Conservation (phyloP, 2,113 vertebrate genomes). For the Psittacula cyanocephala region DNA sequence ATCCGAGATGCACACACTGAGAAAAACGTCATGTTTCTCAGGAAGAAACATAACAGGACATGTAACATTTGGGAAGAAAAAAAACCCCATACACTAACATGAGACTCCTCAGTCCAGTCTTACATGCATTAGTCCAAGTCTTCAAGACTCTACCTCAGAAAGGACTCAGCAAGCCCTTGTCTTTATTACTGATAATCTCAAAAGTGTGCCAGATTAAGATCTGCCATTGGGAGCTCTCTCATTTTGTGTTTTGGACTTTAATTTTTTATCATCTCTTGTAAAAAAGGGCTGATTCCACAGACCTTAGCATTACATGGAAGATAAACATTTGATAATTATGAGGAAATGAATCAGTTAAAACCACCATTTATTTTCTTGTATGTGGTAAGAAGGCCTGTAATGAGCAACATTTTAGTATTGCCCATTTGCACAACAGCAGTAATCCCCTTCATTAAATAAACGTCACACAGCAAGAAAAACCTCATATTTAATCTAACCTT, state of each 20-base stretch:
- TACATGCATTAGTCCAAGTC: no score
- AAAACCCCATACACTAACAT: accelerated
- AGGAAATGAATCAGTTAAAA: not conserved
- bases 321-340: not conserved
- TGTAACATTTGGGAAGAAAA: constrained; percentile 65
- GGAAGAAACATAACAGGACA: constrained; percentile 79
- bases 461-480: not conserved
- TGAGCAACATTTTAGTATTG: accelerated
- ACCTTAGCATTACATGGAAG: not conserved
- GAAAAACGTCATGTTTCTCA: constrained; percentile 76
- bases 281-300: not conserved
- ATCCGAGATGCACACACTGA: constrained; percentile 74
- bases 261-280: not conserved
- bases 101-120: not conserved
- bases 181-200: not conserved
- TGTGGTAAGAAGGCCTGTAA: not conserved
- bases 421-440: not conserved
- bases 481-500: not conserved
- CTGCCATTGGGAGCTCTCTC: not conserved
- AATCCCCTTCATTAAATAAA: not conserved
- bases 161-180: not conserved
- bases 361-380: accelerated
- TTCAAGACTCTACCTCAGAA: not conserved
- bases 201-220: not conserved
- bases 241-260: not conserved